A percentile compares a stretch with the other conserved stretches of the same genome.
Conservation (phyloP, 2,113 vertebrate species). For the Penelope pileata region DNA sequence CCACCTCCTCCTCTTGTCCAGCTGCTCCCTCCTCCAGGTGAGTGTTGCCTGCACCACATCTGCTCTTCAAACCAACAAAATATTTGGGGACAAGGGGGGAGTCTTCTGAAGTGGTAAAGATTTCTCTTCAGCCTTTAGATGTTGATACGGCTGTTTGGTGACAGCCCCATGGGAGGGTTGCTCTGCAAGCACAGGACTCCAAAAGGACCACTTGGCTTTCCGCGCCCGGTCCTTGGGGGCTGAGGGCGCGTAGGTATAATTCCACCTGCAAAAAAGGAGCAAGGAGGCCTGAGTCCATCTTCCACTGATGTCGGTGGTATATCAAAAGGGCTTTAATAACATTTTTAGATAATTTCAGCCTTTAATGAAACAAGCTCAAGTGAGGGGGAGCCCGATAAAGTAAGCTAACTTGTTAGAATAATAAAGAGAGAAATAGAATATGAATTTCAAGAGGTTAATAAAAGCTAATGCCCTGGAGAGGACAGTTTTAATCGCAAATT, state of each 20-base stretch:
- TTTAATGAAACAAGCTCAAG: background rate
- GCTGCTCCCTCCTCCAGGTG: slow-evolving; percentile 57
- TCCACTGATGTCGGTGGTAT: background rate
- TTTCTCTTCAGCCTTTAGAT: background rate
- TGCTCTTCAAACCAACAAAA: slow-evolving; percentile 51
- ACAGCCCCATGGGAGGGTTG: background rate
- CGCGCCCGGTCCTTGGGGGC: accelerated
- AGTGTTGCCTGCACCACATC: slow-evolving; percentile 26
- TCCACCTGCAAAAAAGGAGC: background rate
- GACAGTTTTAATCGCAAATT: background rate
- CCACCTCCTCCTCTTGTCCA: slow-evolving; percentile 31
- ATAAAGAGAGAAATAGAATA: background rate
- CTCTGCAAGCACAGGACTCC: background rate
- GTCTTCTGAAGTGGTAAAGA: slow-evolving; percentile 34
- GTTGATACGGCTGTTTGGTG: background rate
- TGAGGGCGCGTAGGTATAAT: background rate
- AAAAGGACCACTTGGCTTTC: background rate
- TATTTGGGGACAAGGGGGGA: background rate
- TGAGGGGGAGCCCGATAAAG: background rate
- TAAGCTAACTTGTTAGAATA: background rate
- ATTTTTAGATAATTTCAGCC: background rate
- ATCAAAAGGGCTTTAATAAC: background rate
- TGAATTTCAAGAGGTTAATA: background rate
- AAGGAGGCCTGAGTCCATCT: background rate
- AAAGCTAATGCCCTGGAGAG: background rate